Conservation (phyloP, 2,888 invertebrate species). For the Arrhopalites spinosus region DNA sequence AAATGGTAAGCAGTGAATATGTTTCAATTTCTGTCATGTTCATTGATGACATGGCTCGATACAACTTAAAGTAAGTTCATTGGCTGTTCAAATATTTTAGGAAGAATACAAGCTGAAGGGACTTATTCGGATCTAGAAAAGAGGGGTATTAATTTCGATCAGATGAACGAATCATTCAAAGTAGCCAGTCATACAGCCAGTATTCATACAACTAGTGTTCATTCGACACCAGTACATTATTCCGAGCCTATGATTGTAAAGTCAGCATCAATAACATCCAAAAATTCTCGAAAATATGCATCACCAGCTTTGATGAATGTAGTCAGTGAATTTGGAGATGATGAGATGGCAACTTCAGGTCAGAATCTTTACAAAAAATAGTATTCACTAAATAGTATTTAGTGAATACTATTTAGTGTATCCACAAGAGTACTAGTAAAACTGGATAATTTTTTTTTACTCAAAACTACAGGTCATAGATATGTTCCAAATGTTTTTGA, state of each 20-base stretch:
- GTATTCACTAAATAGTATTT: too few relatives aligned
- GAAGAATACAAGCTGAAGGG: conserved; percentile 62
- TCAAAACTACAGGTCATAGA: not conserved
- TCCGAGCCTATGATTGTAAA: not conserved
- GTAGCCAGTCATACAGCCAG: not conserved
- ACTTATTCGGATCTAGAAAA: conserved; percentile 74
- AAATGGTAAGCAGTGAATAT: conserved; percentile 61
- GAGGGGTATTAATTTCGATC: conserved; percentile 77
- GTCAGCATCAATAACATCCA: conserved; percentile 12
- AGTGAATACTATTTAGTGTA: too few relatives aligned
- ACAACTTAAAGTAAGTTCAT: too few relatives aligned
- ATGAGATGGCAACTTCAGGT: too few relatives aligned
- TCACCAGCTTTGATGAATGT: not conserved
- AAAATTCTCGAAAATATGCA: conserved; percentile 5
- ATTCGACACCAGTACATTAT: not conserved
- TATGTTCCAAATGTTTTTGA: not conserved
- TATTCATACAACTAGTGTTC: not conserved
- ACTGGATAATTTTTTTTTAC: not conserved
- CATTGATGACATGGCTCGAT: too few relatives aligned
- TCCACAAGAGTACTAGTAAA: too few relatives aligned
- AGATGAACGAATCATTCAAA: conserved; percentile 57
- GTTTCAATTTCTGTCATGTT: too few relatives aligned
- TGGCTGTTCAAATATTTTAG: too few relatives aligned
- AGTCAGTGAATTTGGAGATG: too few relatives aligned
- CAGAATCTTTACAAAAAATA: too few relatives aligned